Conservation (phyloP, 2,888 invertebrate species). For the Salpingus planirostris region DNA sequence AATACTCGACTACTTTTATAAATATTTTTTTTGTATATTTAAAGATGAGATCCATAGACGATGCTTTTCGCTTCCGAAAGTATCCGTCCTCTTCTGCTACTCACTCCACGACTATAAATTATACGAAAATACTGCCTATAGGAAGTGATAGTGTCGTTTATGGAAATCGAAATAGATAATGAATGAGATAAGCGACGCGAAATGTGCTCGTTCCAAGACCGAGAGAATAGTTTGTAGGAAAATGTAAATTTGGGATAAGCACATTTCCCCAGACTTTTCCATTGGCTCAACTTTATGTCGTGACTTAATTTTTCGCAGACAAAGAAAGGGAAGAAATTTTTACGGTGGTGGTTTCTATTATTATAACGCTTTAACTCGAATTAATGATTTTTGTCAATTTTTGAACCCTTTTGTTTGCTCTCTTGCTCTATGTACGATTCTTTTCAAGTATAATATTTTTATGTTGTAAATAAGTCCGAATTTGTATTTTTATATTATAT, state of each 20-base stretch:
- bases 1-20: conserved; percentile 28
- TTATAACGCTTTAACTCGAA: conserved; percentile 21
- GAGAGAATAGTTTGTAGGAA: too few species aligned
- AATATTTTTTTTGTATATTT: conserved; percentile 18
- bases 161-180: too few species aligned
- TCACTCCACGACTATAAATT: conserved; percentile 25
- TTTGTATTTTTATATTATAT: conserved; percentile 9
- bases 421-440: too few species aligned
- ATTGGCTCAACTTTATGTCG: conserved; percentile 31
- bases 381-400: too few species aligned
- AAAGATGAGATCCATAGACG: too few species aligned
- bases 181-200: too few species aligned
- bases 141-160: too few species aligned
- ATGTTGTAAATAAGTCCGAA: conserved; percentile 29
- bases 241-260: too few species aligned
- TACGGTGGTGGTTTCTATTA: conserved; percentile 36
- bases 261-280: conserved; percentile 39
- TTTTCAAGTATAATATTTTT: conserved; percentile 15
- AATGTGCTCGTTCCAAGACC: too few species aligned
- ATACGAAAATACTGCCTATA: conserved; percentile 19
- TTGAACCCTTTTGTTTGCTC: too few species aligned
- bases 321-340: conserved; percentile 34
- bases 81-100: conserved; percentile 31
- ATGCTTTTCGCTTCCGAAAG: conserved; percentile 14
- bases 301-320: conserved; percentile 28